Base-by-base conservation (phyloP, 1,140 invertebrate species). In the Drosophila yakuba region DNA sequence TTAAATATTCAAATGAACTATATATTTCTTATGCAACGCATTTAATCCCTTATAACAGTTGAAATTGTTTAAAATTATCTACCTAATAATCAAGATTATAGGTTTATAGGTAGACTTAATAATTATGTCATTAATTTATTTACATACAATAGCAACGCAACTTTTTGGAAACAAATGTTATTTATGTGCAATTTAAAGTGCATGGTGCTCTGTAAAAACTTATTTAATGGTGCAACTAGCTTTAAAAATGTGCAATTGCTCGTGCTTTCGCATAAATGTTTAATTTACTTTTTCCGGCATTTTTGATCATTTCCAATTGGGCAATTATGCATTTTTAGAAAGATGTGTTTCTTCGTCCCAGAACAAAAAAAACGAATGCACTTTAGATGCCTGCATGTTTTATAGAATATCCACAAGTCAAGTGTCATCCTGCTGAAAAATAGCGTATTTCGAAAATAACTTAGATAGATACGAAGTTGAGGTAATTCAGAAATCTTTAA, bases 231-330 rank as follows among this genome's bases (percentile, higher is more conserved):
- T 63, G 60, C 60, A 60, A 43, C 14, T 63, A 52, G 32, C 50
- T 52, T 52, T n/a, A 52, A 52, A 52, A 52, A 14, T 15, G 50
- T 52, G 50, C 50, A 52, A 52, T 35, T 41, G 25, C 38, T 41
- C 14, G 14, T 59, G 25, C 43, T 23, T 60, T n/a, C 7, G 15
- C 38, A 14, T 35, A 15, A 63, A 35, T 59, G 20, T 35, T 62
- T 43, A 14, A 43, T 63, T 63, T 63, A 63, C 60, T 52, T 63
- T 63, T 60, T 63, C 38, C 60, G 20, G 55, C 38, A 23, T 60
- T 59, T 62, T 41, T 17, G 12, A 20, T 57, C 28, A 59, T 43
- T 43, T 60, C 60, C 60, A 60, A 63, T 63, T 43, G 43, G 32
- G 55, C 57, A 63, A 63, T 43, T 43, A 43, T 32, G 55, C 60